Percentiles rank a stretch among this genome's conserved stretches.
Conservation (phyloP, 2,797 vertebrate genomes). For the Callimico goeldii region DNA sequence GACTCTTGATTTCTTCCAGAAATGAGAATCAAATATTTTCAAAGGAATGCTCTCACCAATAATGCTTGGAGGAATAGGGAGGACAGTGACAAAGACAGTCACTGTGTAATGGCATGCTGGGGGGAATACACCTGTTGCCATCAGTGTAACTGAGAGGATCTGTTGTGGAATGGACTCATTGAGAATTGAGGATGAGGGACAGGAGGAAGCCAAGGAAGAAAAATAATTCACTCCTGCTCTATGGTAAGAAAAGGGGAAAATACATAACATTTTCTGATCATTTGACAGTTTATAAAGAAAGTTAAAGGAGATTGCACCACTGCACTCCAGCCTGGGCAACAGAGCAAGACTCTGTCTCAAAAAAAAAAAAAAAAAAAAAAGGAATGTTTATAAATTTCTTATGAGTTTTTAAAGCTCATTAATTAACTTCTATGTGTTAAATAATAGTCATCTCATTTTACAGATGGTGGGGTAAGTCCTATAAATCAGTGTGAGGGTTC, state of each 20-base stretch:
- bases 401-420: not conserved
- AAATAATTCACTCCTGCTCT: not conserved
- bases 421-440: not conserved
- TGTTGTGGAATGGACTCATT: not conserved
- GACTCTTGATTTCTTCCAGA: not conserved
- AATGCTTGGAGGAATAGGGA: not conserved
- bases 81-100: not conserved
- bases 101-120: not conserved
- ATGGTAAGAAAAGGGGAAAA: not conserved
- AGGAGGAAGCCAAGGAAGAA: not conserved
- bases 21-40: slow-evolving; percentile 13
- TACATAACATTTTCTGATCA: not conserved
- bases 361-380: not conserved
- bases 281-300: not conserved
- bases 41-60: not conserved
- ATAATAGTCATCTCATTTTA: not conserved
- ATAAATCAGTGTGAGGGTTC: not conserved
- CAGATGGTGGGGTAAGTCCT: not conserved
- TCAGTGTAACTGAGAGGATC: not conserved
- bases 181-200: not conserved
- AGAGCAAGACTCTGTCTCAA: not conserved
- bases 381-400: not conserved
- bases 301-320: not conserved
- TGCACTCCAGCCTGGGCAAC: not conserved
- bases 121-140: not conserved